Evolutionary conservation across 2,888 invertebrate genomes (phyloP), one percentile per base, ranked within the genome.

Genomic region (Enoplolaimus lenunculus): DNA sequence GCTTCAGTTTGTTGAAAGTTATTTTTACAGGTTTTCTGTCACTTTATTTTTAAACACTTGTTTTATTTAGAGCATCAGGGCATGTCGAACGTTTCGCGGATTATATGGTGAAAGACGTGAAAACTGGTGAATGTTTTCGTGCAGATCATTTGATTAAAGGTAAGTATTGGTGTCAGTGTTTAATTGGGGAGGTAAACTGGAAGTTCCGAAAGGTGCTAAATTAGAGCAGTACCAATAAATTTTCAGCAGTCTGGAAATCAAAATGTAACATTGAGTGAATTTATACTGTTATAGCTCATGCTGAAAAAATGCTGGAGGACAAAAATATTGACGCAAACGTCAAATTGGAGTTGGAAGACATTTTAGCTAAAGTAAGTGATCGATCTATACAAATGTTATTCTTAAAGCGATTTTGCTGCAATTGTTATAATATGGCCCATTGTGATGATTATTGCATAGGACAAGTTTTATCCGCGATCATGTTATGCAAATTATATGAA

Each of bases 31-130:
- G n/a, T n/a, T n/a, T n/a, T n/a, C n/a, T n/a, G n/a, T n/a, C n/a
- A n/a, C n/a, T n/a, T n/a, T n/a, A n/a, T n/a, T n/a, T n/a, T n/a
- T n/a, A n/a, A 57, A 21, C 29, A 7, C 3, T 60, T 34, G 13
- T 26, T 28, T 33, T 31, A 67, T 75, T 72, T 79, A 88, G 87
- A 80, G 94, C 98, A 28, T 98, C 97, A 2, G 98, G 98, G 0
- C 98, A 99, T 83, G 97, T 98, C 0, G 98, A 98, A 78, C 86
- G 97, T 71, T 99, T 99, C 85, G 94, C 97, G 67, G 98, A 99
- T 84, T 87, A 93, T 72, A 99, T 99, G 98, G 95, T 97, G 0
- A 99, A 98, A 82, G 98, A 99, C 84, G 78, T 88, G 0, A 90
- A 90, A 81, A 91, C 87, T 75, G 98, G 98, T 2, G 98, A 99